These are phyloP conservation scores for Boloria euphrosyne DNA, from an alignment of 2,888 invertebrate species.

Conservation along the genomic window DNA sequence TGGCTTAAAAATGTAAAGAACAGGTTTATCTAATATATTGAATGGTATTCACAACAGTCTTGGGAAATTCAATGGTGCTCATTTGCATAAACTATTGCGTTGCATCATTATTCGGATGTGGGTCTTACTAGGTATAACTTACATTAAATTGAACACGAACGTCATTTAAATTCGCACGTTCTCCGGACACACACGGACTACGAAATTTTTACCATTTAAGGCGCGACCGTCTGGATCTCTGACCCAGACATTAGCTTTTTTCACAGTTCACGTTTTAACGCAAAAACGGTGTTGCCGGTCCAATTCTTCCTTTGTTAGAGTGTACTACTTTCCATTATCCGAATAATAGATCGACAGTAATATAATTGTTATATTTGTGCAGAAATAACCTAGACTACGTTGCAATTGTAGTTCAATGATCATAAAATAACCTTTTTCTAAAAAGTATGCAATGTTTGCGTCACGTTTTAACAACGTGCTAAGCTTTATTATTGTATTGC, in stretches of 20 bases:
- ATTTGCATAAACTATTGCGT: conserved; percentile 51
- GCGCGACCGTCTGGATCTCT: conserved; percentile 41
- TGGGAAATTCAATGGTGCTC: conserved; percentile 61
- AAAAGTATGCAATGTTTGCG: too few relatives aligned
- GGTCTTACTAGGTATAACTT: conserved; percentile 25
- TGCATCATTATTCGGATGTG: conserved; percentile 32
- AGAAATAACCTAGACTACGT: background rate
- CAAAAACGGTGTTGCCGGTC: conserved; percentile 59
- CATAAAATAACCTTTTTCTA: background rate
- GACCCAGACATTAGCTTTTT: conserved; percentile 53
- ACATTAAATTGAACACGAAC: conserved; percentile 42
- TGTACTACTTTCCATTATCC: conserved; percentile 40
- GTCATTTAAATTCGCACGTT: conserved; percentile 43
- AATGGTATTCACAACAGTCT: conserved; percentile 33
- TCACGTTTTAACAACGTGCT: too few relatives aligned
- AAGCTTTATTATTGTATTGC: background rate
- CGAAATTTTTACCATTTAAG: conserved; percentile 35
- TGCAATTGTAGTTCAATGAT: background rate
- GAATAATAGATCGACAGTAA: conserved; percentile 26
- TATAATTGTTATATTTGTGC: conserved; percentile 14
- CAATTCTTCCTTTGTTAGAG: conserved; percentile 48
- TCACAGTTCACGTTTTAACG: conserved; percentile 54
- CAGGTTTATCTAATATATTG: conserved; percentile 18
- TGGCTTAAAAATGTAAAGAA: conserved; percentile 20
- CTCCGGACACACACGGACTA: conserved; percentile 30